Evolutionary conservation across 2,888 invertebrate species (phyloP), one percentile per base, ranked within the genome.

Genomic region (Caenorhabditis sp.): DNA sequence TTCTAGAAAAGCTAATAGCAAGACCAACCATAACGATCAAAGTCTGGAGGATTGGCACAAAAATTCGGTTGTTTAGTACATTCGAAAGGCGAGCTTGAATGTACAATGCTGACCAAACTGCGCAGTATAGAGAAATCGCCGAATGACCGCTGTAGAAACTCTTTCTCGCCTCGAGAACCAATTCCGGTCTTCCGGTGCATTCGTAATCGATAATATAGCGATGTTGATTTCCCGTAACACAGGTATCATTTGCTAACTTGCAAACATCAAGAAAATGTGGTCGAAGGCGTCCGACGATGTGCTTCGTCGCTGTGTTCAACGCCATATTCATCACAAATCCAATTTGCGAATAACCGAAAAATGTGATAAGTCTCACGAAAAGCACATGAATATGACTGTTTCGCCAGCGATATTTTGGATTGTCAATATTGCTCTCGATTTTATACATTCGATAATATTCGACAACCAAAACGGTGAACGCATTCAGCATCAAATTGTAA

Each of bases 221-320:
- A 31, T 52, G 53, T n/a, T 26, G 14, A 20, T 61, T 31, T 50
- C 21, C 53, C 7, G 36, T 1, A 36, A n/a, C 25, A 64, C 82
- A 82, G 10, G 70, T 78, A 66, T 69, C 73, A 10, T 70, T 73
- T 7, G 62, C 74, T 38, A 96, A 95, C 64, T 91, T 90, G 87
- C 97, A 97, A 0, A 95, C 92, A 81, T 91, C 91, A 86, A 95
- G 91, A 90, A 97, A 97, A 90, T 97, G 95, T 43, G 97, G 97
- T 82, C 97, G 90, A 78, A 97, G 89, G 67, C 96, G 91, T 54
- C 97, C 97, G 77, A 96, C 92, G 12, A 93, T 92, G 88, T 95
- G 95, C 89, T 97, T 97, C 76, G 93, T 94, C 76, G 95, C 91
- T 88, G 97, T 64, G 4, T 74, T 82, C 38, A 82, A 53, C 7